Evolutionary conservation across 2,888 invertebrate species (phyloP).

Genomic region (Steromphala cineraria): DNA sequence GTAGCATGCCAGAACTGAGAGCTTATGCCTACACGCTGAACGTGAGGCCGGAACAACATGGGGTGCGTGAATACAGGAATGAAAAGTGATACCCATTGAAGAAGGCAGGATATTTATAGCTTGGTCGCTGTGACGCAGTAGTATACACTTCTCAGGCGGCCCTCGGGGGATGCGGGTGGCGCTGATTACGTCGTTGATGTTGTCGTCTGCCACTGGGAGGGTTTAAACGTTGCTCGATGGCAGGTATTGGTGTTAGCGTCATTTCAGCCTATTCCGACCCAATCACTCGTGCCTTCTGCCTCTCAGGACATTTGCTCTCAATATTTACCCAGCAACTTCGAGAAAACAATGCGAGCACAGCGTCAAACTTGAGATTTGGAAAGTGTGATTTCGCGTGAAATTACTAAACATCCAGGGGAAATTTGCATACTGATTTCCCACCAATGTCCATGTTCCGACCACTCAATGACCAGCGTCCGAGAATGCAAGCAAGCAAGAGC

Average conservation of each 20-base stretch:
- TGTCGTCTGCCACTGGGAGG: not conserved
- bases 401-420: conserved; percentile 24
- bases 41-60: not conserved
- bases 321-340: conserved; percentile 25
- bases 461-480: too few relatives aligned
- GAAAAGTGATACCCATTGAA: conserved; percentile 31
- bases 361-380: conserved; percentile 28
- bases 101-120: conserved; percentile 26
- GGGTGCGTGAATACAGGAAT: conserved; percentile 21
- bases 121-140: not conserved
- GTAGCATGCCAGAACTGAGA: not conserved
- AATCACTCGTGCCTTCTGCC: conserved; percentile 22
- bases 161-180: not conserved
- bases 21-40: not conserved
- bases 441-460: not conserved
- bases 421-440: conserved; percentile 7
- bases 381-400: conserved; percentile 30
- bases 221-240: not conserved
- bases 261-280: not conserved
- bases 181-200: not conserved
- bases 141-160: not conserved
- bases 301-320: conserved; percentile 24
- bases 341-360: conserved; percentile 22
- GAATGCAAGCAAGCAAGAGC: too few relatives aligned
- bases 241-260: not conserved